Percentiles rank a stretch among this genome's conserved stretches.
Conservation (phyloP, 2,113 vertebrate genomes). For the Pipa parva region DNA sequence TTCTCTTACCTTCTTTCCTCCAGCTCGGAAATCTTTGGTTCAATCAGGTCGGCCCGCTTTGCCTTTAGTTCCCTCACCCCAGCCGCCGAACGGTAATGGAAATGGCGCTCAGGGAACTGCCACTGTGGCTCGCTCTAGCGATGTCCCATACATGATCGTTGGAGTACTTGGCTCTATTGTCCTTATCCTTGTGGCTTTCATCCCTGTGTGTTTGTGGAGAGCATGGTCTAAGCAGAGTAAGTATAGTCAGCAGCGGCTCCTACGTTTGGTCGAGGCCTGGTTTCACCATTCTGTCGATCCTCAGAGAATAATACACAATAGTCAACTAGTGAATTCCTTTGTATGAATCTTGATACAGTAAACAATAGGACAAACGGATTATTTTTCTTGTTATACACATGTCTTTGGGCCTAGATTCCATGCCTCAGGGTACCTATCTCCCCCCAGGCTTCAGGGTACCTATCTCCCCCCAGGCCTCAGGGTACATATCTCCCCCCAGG, state of each 20-base stretch:
- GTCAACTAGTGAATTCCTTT: too few relatives aligned
- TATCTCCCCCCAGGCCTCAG: too few relatives aligned
- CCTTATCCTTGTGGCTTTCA: conserved; percentile 90
- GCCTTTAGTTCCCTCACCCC: conserved; percentile 58
- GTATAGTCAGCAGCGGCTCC: conserved; percentile 38
- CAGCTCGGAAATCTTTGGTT: conserved; percentile 65
- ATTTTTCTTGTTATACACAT: too few relatives aligned
- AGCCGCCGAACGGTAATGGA: conserved; percentile 50
- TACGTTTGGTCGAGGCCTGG: too few relatives aligned
- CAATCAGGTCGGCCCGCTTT: conserved; percentile 68
- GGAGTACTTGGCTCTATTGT: conserved; percentile 83
- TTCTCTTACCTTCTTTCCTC: not conserved
- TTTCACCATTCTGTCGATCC: too few relatives aligned
- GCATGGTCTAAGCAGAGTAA: conserved; percentile 97
- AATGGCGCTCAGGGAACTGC: conserved; percentile 42
- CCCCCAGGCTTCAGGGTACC: too few relatives aligned
- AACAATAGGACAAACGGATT: too few relatives aligned
- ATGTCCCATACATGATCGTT: conserved; percentile 90
- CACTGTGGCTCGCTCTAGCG: conserved; percentile 79
- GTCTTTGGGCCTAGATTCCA: too few relatives aligned
- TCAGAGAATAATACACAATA: too few relatives aligned
- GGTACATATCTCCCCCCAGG: too few relatives aligned
- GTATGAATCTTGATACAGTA: too few relatives aligned
- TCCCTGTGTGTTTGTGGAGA: conserved; percentile 93
- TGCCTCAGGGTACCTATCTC: too few relatives aligned